Base-by-base conservation (phyloP, 2,888 invertebrate species). In the Scaptomyza parva region DNA sequence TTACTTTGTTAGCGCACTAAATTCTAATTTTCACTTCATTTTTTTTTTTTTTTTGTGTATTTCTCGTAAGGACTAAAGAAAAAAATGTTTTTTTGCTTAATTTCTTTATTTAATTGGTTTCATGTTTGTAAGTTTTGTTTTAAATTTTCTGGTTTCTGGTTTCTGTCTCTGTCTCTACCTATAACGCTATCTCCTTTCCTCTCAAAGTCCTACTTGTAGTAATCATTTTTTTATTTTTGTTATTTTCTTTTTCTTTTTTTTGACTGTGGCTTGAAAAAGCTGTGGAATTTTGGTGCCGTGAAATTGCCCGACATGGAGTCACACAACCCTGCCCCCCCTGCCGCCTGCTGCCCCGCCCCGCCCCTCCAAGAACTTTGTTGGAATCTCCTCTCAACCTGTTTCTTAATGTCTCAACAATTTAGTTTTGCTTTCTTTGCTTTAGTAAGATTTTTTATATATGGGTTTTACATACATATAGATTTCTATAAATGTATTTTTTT, bases 51-150 rank as follows among this genome's bases (percentile, higher is more conserved):
- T 50, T 44, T 52, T 45, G 18, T 74, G 70, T 70, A 78, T n/a
- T n/a, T n/a, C n/a, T n/a, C n/a, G n/a, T n/a, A n/a, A n/a, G n/a
- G 67, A 78, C 72, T 82, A 83, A 81, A 82, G 73, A 82, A 85
- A 82, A 75, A 64, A 54, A 65, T 57, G 45, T 35, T 61, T 30
- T 47, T 47, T 28, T 14, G 53, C 59, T 63, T 67, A 50, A 40
- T 43, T 43, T 51, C 37, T 35, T 58, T 7, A 22, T 28, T 1
- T 7, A 40, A 65, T 20, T 39, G 24, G 24, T 51, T 54, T 26
- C 17, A 20, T 41, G n/a, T 18, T 22, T 40, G 11, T 17, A 65
- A 18, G 8, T 24, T 3, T 35, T 43, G n/a, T 58, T 28, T 60
- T 7, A 17, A 24, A 35, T 60, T 40, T 33, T 39, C 59, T 44